Conservation (phyloP, 2,113 vertebrate species). For the Gallinago jamesoni region DNA sequence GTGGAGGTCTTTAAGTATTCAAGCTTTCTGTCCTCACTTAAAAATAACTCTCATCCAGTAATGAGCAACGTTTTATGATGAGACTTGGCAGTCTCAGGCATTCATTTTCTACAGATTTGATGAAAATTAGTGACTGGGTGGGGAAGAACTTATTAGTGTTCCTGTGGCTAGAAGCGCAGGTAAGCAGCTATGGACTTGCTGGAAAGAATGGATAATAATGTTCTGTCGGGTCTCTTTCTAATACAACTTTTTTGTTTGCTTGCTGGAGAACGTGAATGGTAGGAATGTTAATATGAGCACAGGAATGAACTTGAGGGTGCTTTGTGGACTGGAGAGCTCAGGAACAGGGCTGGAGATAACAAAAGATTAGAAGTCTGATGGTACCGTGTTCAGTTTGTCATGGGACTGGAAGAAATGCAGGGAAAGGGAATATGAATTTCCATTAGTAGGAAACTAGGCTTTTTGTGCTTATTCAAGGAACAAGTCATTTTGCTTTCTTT, state of each 20-base stretch:
- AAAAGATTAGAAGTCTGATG: fast-evolving
- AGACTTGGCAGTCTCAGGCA: background rate
- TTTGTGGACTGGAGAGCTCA: background rate
- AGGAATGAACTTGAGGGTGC: background rate
- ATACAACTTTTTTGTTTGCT: background rate
- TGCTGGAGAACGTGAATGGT: background rate
- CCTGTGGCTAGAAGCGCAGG: background rate
- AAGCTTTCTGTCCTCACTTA: background rate
- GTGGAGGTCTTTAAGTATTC: background rate
- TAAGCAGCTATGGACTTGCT: background rate
- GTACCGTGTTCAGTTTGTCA: background rate
- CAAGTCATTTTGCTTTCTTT: background rate
- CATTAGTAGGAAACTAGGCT: background rate
- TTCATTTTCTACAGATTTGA: background rate
- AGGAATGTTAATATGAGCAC: background rate
- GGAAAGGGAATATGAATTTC: background rate
- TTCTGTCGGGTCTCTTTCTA: background rate
- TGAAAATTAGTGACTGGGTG: background rate
- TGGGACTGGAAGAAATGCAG: background rate
- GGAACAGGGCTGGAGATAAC: background rate
- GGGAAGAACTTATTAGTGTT: background rate
- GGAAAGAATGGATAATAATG: background rate
- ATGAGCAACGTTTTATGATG: background rate
- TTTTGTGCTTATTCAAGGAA: background rate
- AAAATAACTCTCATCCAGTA: background rate